Evolutionary conservation across 2,113 vertebrate species (phyloP).

Genomic region (Heterotilapia buettikoferi): DNA sequence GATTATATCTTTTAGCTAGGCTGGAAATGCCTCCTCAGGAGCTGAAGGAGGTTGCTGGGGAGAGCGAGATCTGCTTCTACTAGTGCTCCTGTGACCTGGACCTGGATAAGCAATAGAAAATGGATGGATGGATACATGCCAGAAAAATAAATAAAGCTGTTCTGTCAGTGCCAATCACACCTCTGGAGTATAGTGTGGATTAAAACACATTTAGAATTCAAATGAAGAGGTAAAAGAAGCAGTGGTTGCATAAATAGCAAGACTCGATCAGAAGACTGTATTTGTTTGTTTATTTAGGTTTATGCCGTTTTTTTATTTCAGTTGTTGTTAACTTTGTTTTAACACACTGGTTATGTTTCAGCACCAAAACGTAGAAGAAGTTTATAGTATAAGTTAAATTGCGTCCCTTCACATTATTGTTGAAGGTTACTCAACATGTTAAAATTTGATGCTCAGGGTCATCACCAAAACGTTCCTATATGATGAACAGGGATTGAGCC

Average conservation of each 20-base stretch:
- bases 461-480: background rate
- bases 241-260: background rate
- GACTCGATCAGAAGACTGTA: background rate
- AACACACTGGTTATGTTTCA: background rate
- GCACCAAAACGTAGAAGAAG: background rate
- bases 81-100: background rate
- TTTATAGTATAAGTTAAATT: background rate
- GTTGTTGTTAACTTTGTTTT: rapidly evolving
- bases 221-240: background rate
- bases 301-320: background rate
- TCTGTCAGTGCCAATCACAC: background rate
- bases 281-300: background rate
- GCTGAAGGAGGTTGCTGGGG: background rate
- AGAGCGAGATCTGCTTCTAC: background rate
- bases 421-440: background rate
- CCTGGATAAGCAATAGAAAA: background rate
- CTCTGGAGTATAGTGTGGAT: background rate
- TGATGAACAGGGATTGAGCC: background rate
- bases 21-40: background rate
- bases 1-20: background rate
- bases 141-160: background rate
- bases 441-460: background rate
- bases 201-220: background rate
- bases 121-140: background rate
- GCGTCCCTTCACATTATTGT: rapidly evolving